Evolutionary conservation across 2,888 invertebrate genomes (phyloP).

Genomic region (Gisinianus flammeolus): DNA sequence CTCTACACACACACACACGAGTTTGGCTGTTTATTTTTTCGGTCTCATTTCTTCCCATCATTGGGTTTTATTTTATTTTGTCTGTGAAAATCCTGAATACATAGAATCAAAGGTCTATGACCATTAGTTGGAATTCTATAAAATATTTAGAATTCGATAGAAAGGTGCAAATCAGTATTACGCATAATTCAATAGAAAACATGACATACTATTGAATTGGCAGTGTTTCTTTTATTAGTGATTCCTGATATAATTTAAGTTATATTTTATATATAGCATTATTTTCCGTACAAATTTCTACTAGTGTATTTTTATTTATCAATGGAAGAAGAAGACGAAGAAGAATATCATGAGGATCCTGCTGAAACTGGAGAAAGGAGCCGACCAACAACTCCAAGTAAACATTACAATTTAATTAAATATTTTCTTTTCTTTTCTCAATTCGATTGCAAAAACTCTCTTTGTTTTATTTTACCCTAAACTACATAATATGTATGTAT

Average conservation of each 20-base stretch:
- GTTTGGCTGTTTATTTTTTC: too few relatives aligned
- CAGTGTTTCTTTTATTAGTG: too few relatives aligned
- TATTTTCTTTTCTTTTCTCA: not conserved
- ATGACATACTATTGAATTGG: not conserved
- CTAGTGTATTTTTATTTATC: not conserved
- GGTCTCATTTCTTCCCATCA: too few relatives aligned
- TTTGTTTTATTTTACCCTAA: not conserved
- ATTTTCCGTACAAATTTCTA: not conserved
- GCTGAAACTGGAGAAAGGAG: constrained; percentile 40
- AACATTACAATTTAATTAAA: constrained; percentile 29
- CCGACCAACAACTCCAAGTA: constrained; percentile 57
- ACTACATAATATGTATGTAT: not conserved
- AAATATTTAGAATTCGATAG: too few relatives aligned
- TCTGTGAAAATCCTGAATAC: too few relatives aligned
- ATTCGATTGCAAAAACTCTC: not conserved
- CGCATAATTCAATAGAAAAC: too few relatives aligned
- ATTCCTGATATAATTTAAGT: not conserved
- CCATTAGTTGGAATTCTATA: too few relatives aligned
- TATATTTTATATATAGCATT: not conserved
- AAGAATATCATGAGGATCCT: constrained; percentile 37
- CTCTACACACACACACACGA: too few relatives aligned
- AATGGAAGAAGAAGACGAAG: constrained; percentile 28
- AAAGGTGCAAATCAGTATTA: too few relatives aligned
- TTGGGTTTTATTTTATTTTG: too few relatives aligned
- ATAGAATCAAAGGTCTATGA: too few relatives aligned